A percentile compares a stretch with the other conserved stretches of the same genome.
These are phyloP conservation scores for Ganaspis brasiliensis DNA, from an alignment of 2,888 invertebrate genomes.

Conservation along the genomic window DNA sequence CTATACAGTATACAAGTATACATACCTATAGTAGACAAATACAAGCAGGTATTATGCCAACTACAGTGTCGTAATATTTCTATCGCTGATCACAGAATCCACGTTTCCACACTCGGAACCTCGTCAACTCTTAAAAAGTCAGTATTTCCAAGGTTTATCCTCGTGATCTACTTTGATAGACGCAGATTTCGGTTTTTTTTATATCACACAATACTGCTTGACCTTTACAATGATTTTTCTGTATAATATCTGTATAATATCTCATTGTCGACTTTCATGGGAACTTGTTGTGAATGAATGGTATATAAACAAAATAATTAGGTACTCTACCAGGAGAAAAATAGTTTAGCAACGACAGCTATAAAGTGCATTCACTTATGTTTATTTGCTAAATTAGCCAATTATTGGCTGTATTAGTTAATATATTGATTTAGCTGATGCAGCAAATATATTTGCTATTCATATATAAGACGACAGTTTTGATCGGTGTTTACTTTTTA, in stretches of 20 bases:
- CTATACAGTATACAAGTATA: conserved; percentile 19
- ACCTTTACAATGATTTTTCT: background rate
- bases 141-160: conserved; percentile 6
- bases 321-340: no score
- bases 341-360: no score
- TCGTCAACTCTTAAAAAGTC: conserved; percentile 27
- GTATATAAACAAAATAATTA: no score
- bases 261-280: background rate
- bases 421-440: no score
- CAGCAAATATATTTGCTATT: no score
- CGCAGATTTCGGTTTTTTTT: conserved; percentile 6
- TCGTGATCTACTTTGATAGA: conserved; percentile 32
- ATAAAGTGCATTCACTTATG: no score
- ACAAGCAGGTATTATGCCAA: conserved; percentile 26
- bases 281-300: background rate
- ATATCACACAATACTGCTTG: conserved; percentile 9
- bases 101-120: conserved; percentile 14
- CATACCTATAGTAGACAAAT: background rate
- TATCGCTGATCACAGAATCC: conserved; percentile 45
- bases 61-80: conserved; percentile 42
- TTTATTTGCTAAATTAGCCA: no score
- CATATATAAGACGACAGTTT: no score
- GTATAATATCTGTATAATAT: background rate
- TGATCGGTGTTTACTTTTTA: no score
- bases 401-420: no score